Evolutionary conservation across 2,797 vertebrate genomes (phyloP).

Genomic region (Acipenser oxyrinchus): DNA sequence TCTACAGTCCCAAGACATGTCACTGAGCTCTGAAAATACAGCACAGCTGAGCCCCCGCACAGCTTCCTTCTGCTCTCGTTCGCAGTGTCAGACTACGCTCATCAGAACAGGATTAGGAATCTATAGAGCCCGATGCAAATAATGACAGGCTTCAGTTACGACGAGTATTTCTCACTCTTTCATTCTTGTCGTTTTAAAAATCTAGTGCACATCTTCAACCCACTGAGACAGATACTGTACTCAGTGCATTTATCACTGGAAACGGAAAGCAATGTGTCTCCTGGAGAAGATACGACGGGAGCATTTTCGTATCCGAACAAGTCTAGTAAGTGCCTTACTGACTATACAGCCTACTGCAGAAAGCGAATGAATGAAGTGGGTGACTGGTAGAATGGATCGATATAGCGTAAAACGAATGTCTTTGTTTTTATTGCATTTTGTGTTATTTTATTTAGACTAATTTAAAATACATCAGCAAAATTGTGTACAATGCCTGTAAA

Average conservation of each 20-base stretch:
- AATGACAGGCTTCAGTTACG: conserved; percentile 88
- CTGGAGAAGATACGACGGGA: conserved; percentile 59
- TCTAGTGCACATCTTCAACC: too few relatives aligned
- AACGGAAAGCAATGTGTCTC: conserved; percentile 63
- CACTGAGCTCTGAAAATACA: conserved; percentile 85
- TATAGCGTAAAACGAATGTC: conserved; percentile 22
- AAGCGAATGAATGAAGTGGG: conserved; percentile 9
- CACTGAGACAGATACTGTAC: conserved; percentile 8
- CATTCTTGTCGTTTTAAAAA: conserved; percentile 50
- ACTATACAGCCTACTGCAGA: too few relatives aligned
- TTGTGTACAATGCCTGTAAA: too few relatives aligned
- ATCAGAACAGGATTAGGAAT: too few relatives aligned
- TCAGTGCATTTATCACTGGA: conserved; percentile 45
- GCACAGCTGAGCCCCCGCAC: conserved; percentile 73
- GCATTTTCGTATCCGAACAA: conserved; percentile 32
- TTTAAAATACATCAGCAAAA: too few relatives aligned
- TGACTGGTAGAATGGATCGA: conserved; percentile 26
- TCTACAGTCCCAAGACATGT: conserved; percentile 67
- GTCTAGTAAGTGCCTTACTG: conserved; percentile 56
- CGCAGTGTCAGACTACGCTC: conserved; percentile 8
- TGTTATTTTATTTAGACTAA: too few relatives aligned
- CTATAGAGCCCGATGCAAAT: conserved; percentile 12
- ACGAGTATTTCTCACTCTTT: conserved; percentile 85
- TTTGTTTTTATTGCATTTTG: background rate
- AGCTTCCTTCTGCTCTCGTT: conserved; percentile 56